Conservation (phyloP, 2,888 invertebrate species). For the Calliscelio sp. region DNA sequence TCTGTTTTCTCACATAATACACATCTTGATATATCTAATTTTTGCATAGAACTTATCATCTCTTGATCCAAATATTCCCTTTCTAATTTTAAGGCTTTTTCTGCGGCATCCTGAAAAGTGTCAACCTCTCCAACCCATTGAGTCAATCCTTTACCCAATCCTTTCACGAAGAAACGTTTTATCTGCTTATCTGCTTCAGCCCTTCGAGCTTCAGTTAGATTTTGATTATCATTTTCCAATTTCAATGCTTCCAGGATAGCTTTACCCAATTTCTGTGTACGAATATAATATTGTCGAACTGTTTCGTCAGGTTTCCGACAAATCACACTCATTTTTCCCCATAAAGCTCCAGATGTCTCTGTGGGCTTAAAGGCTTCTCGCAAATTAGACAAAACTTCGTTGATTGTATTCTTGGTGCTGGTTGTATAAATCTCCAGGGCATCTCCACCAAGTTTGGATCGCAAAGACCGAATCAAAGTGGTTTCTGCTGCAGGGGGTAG, state of each 20-base stretch:
- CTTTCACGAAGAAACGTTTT: neutral
- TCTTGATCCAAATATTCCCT: neutral
- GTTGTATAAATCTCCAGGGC: neutral
- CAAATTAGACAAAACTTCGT: neutral
- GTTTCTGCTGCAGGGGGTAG: neutral
- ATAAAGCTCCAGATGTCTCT: neutral
- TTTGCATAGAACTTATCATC: neutral
- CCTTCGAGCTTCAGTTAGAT: conserved; percentile 5
- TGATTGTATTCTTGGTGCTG: neutral
- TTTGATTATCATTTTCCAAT: neutral
- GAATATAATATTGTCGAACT: neutral
- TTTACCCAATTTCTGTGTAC: neutral
- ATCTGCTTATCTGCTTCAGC: neutral
- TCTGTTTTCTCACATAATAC: conserved; percentile 2
- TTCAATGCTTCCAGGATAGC: neutral
- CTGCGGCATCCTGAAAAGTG: neutral
- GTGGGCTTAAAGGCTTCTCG: neutral
- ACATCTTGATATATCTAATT: neutral
- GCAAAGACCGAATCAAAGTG: neutral
- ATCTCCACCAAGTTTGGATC: neutral
- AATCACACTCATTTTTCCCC: neutral
- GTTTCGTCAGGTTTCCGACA: neutral
- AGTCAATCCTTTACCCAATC: neutral
- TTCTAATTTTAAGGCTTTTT: conserved; percentile 12
- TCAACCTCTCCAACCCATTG: neutral